These are phyloP conservation scores for Piezodorus guildinii DNA, from an alignment of 1,140 invertebrate genomes.

Conservation along the genomic window DNA sequence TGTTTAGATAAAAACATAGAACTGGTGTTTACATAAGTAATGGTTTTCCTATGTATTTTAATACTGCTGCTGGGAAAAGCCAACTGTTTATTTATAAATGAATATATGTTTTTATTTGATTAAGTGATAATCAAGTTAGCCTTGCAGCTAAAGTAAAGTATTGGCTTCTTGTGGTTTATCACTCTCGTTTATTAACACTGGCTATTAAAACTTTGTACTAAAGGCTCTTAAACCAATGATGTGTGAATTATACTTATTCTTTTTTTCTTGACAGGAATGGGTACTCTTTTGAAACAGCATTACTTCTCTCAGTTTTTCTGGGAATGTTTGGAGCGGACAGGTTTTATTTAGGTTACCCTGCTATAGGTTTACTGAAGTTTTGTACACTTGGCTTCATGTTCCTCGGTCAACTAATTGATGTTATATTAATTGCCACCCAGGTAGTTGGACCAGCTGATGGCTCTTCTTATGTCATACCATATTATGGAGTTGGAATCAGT, in stretches of 20 bases:
- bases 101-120: too few species aligned
- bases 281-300: constrained; percentile 81
- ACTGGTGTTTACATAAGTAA: too few species aligned
- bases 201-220: too few species aligned
- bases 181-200: too few species aligned
- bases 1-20: too few species aligned
- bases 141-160: too few species aligned
- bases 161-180: too few species aligned
- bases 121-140: too few species aligned
- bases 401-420: constrained; percentile 87
- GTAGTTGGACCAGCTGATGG: constrained; percentile 89
- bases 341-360: constrained; percentile 94
- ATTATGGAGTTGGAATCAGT: constrained; percentile 76
- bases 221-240: too few species aligned
- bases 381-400: constrained; percentile 95
- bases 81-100: too few species aligned
- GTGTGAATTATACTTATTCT: background rate
- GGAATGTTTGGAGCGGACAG: constrained; percentile 96
- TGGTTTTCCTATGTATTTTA: too few species aligned
- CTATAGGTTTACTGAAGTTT: constrained; percentile 85
- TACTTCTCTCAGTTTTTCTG: constrained; percentile 86
- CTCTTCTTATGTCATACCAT: constrained; percentile 88
- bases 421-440: constrained; percentile 89
- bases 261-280: constrained; percentile 60
- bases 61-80: too few species aligned